Evolutionary conservation across 1,140 invertebrate species (phyloP), one percentile per base, ranked within the genome.

Genomic region (Oreohelix idahoensis): DNA sequence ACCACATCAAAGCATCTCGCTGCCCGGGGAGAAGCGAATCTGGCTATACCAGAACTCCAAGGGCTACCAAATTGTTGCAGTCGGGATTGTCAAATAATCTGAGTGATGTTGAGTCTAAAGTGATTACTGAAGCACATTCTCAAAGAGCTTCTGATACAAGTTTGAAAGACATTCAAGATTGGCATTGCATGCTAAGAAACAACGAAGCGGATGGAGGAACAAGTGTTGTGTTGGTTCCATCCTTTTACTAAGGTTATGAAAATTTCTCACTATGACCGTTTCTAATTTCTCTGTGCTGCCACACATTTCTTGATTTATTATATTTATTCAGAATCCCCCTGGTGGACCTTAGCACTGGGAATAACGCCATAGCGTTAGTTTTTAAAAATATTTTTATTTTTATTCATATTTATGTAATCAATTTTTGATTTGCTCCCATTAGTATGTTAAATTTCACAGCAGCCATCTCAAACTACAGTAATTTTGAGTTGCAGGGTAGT

Each of bases 181-280:
- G 71, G 38, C 42, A 49, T 49, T 39, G 42, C 42, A 49, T 74
- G 38, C 32, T 39, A 42, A 49, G 71, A 74, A 49, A 42, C 29
- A 74, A 74, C 20, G 71, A 49, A 23, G 23, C 23, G 39, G 20
- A 29, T 51, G 29, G 32, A 51, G 42, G 51, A 51, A 49, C 45
- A 32, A 51, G 29, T 51, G 42, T 77, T 77, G 73, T 75, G 26
- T 77, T 51, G 8, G 51, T 77, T 51, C 35, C 51, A 51, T 35
- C 42, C 89, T 90, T 26, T 85, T 89, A 26, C 89, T 89, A 63
- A 92, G 42, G 42, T 45, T 45, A 45, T 45, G 15, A 5, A 45
- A 45, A 45, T 45, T 45, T 8, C 15, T 45, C 42, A 45, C 42
- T 8, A 8, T 45, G 42, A 45, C 15, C 42, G 42, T 45, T 45